These are phyloP conservation scores for Oxystoma pomonae DNA, from an alignment of 2,888 invertebrate genomes.

Conservation along the genomic window DNA sequence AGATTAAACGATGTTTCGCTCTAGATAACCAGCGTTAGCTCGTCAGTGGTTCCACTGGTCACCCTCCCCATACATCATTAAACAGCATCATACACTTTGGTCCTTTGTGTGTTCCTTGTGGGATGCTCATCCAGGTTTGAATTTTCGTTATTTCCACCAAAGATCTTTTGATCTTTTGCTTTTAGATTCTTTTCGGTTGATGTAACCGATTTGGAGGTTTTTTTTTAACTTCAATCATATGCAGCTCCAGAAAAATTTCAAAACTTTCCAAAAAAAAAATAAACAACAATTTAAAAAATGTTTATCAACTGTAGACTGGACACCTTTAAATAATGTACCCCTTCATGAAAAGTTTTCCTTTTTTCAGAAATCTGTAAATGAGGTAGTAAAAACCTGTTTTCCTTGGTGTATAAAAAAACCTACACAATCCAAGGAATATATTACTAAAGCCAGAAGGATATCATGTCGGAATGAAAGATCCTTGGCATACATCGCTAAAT, in stretches of 20 bases:
- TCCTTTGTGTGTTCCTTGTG: too few relatives aligned
- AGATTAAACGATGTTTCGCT: too few relatives aligned
- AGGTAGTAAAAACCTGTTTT: background rate
- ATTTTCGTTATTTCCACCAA: too few relatives aligned
- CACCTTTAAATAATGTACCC: background rate
- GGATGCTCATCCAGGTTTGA: too few relatives aligned
- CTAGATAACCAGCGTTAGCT: too few relatives aligned
- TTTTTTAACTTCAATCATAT: too few relatives aligned
- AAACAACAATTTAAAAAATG: background rate
- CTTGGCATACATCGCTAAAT: background rate
- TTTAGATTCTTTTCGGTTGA: too few relatives aligned
- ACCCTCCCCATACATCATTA: too few relatives aligned
- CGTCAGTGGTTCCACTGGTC: too few relatives aligned
- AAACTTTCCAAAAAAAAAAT: background rate
- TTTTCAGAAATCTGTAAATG: background rate
- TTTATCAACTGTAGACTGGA: background rate
- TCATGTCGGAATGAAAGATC: background rate
- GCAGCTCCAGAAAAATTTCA: background rate
- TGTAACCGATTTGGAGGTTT: too few relatives aligned
- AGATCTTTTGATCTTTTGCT: too few relatives aligned
- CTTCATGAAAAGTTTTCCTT: background rate
- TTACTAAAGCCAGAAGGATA: background rate
- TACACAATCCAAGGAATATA: background rate
- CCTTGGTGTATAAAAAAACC: background rate
- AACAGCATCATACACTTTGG: too few relatives aligned